Evolutionary conservation across 2,113 vertebrate genomes (phyloP), one percentile per base, ranked within the genome.

Genomic region (Sapajus apella): DNA sequence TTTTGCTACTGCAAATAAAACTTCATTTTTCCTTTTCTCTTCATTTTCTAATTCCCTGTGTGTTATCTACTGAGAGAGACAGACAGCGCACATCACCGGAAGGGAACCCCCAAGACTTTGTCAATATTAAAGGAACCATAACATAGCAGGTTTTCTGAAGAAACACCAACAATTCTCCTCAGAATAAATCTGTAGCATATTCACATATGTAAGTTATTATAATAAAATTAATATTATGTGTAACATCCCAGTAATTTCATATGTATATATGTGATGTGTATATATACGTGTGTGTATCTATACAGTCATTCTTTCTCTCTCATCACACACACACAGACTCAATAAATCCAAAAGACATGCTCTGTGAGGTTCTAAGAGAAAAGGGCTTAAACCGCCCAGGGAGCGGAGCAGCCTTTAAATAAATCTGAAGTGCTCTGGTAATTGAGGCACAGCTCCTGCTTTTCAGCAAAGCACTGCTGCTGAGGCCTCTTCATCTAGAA

Each of bases 1-100:
- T 68, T 96, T 80, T 83, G 11, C 86, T 94, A 45, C 81, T 87
- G 70, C 45, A 91, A 96, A 73, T 25, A 73, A 85, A 87, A 94
- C n/a, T 32, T 93, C 40, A 55, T 4, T 43, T 86, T 91, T 55
- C 64, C 35, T 82, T 76, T 43, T 27, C 66, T 68, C n/a, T 70
- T 89, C 27, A n/a, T 84, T 76, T 87, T 72, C 82, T 76, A 56
- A 87, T 92, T 88, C 86, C 30, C 77, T 30, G 25, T 83, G 93
- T 82, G 45, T 89, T 68, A n/a, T 43, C 32, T 80, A 11, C 40
- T 32, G 7, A 37, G 30, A 25, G 47, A 23, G 20, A 35, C 25
- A 10, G 25, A 35, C 6, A 6, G 32, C 10, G 21, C 32, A 16
- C 8, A 40, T 45, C 45, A 85, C 30, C 70, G 35, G 20, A 75